Evolutionary conservation across 2,797 vertebrate genomes (phyloP), one percentile per base, ranked within the genome.

Genomic region (Etheostoma nigrum): DNA sequence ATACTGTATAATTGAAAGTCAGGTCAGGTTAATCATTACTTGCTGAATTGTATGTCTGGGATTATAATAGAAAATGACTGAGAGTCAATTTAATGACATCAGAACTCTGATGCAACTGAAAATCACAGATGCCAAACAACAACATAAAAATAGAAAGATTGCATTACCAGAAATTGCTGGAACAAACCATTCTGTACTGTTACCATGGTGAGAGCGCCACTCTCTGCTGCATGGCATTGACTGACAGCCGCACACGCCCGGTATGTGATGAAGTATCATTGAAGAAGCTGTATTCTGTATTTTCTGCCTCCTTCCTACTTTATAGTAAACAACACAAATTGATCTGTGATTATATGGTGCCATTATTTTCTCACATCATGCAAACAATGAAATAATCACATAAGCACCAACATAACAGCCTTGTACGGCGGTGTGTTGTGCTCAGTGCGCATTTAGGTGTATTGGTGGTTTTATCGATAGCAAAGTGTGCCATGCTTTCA

Each of bases 131-230:
- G 60, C 57, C 63, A 57, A 58, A 82, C 73, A 71, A 67, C 63
- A 67, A 76, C 64, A 80, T 47, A 73, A 67, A 89, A 83, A 86
- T 67, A 82, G 74, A 89, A 78, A 86, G 67, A 73, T 63, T 80
- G 71, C 48, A 74, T 73, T 58, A 65, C 72, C 61, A 86, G 58
- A 84, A 86, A 83, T 76, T 79, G 78, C 79, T 83, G 63, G 66
- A 86, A 79, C 49, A 45, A 74, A 60, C 78, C 57, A 65, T 87
- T 84, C 61, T 81, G 76, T 74, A 73, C 67, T 36, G 89, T 93
- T 88, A 70, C 93, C 87, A 91, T 91, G 86, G 85, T 33, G 83
- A 93, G 86, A n/a, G 75, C 78, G 78, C 36, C 40, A 53, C 77
- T 82, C 71, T 75, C 70, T 1, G 67, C 74, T 77, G 71, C 78